A percentile compares a stretch with the other conserved stretches of the same genome.
phyloP scores from a whole-genome alignment of 2,797 vertebrate species.

The Acrocephalus scirpaceus region DNA sequence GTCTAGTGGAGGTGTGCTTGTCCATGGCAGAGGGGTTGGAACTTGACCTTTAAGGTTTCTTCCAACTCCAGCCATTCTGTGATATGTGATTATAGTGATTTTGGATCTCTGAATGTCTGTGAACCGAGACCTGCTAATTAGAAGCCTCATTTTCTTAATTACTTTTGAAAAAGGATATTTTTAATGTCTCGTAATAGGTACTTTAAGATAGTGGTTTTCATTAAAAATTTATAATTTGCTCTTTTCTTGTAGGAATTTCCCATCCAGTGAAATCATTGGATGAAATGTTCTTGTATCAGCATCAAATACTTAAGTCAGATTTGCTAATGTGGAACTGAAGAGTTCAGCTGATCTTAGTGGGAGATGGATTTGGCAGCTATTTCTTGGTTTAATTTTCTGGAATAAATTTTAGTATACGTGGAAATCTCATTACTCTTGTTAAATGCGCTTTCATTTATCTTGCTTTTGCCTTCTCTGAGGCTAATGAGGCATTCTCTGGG shows the following conservation, averaged over 20 bases:
- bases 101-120: neutral
- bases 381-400: neutral
- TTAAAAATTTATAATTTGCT: neutral
- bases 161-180: neutral
- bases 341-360: neutral
- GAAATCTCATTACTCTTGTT: neutral
- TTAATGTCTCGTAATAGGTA: neutral
- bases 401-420: neutral
- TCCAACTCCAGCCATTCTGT: neutral
- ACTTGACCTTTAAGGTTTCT: neutral
- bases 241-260: neutral
- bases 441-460: neutral
- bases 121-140: neutral
- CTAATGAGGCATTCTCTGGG: neutral
- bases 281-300: neutral
- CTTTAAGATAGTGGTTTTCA: neutral
- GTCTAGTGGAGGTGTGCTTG: neutral
- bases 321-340: neutral
- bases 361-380: neutral
- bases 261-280: neutral
- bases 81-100: neutral
- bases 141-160: neutral
- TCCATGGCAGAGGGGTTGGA: neutral
- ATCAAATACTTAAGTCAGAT: neutral
- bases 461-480: neutral